Base-by-base conservation (phyloP, 1,140 invertebrate species). In the Notospermus geniculatus region DNA sequence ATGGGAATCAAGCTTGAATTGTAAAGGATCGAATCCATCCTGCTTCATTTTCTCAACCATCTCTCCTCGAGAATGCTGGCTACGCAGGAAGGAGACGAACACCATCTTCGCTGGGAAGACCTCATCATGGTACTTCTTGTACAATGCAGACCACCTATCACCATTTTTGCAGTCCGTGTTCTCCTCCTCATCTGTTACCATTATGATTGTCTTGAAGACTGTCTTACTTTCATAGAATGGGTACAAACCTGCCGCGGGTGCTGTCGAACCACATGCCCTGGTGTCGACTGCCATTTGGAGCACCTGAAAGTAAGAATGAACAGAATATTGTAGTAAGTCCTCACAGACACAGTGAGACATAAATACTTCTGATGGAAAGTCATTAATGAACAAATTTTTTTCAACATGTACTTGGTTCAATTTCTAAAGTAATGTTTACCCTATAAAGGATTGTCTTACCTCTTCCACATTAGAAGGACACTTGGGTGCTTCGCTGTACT, bases 151-250 rank as follows among this genome's bases (percentile, higher is more conserved):
- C 19, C 39, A 66, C 54, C 56, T 45, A 29, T 54, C 28, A 7
- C 46, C 46, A 30, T 57, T 32, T 30, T 58, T 9, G 54, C 32
- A 65, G 19, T 19, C 19, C n/a, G 50, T 66, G 62, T 79, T 80
- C 62, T 80, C 78, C 58, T 80, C 77, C 57, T 80, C 78, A 69
- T 80, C 78, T 27, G 78, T 80, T 1, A 79, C 78, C 57, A 80
- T 71, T 27, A 80, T 74, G 54, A 80, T 72, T 28, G 78, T 80
- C 58, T 79, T 78, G 0, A 79, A 63, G 0, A 74, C 58, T 54
- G 76, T 72, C 59, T 78, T 79, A 5, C 67, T 64, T 15, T 73
- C 62, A 54, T 76, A 80, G 53, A 70, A 79, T 30, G 76, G 77
- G 36, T 63, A 73, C 28, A 80, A 58, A 64, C 73, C 73, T 32